Conservation (phyloP, 2,888 invertebrate species). For the Lingula anatina region DNA sequence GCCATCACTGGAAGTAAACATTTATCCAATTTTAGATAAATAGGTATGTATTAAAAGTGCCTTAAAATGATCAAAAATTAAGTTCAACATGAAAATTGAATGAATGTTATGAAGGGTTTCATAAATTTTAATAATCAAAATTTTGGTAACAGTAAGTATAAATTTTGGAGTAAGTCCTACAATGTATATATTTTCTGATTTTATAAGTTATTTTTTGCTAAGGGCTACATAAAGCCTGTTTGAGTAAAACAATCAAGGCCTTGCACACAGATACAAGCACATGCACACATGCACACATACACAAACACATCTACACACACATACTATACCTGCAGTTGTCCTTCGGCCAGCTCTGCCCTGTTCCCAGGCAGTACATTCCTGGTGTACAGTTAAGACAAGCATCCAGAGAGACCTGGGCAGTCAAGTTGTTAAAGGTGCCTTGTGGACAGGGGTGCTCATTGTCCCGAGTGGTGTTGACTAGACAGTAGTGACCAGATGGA, state of each 20-base stretch:
- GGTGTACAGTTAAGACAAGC: constrained; percentile 30
- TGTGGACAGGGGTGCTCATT: constrained; percentile 26
- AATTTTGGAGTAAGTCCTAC: not conserved
- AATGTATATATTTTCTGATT: no score
- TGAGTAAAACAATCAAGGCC: no score
- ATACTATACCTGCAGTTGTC: constrained; percentile 41
- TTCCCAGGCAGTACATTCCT: constrained; percentile 29
- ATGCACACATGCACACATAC: no score
- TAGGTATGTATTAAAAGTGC: no score
- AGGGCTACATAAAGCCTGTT: no score
- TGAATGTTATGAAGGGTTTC: not conserved
- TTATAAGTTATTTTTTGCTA: no score
- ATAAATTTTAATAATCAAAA: not conserved
- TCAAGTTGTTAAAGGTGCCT: constrained; percentile 33
- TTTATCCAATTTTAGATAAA: not conserved
- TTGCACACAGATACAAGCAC: no score
- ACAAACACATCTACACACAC: no score
- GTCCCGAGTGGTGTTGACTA: constrained; percentile 23
- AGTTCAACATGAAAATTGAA: not conserved
- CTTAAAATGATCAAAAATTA: no score
- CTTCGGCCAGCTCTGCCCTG: constrained; percentile 25
- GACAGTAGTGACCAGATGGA: constrained; percentile 44
- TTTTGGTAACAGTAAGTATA: not conserved
- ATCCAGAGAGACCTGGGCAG: constrained; percentile 17
- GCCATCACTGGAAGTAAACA: constrained; percentile 25